Evolutionary conservation across 37 sponge, comb jelly and placozoan genomes (phyloP), one percentile per base, ranked within the genome.

Genomic region (Aplysina aerophoba): DNA sequence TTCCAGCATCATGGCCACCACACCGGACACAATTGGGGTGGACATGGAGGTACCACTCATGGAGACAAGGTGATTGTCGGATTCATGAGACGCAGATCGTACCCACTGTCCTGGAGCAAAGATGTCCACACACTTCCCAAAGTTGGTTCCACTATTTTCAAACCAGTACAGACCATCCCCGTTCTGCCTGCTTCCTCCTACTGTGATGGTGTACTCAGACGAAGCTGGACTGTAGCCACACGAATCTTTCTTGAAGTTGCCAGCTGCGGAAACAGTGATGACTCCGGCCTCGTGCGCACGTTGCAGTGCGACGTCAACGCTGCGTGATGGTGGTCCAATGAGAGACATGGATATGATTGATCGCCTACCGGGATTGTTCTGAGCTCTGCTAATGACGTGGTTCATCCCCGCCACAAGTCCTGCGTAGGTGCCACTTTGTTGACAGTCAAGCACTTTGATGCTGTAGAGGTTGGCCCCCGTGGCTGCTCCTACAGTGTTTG

Each of bases 21-120:
- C 86, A 39, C 91, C 94, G 55, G 88, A 85, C 22, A 90, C 94
- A 12, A 94, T 59, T 0, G 89, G 89, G n/a, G 89, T 80, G 15
- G 89, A 38, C 86, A 90, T 85, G n/a, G 89, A 88, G 25, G 94
- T 90, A 0, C 94, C 94, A 61, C 83, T 90, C 78, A 41, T 75
- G 22, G 54, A 50, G 22, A 75, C 78, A 36, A 75, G 22, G 16
- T 89, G 88, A 22, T 37, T 60, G 50, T 54, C 78, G 34, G 89
- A 87, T 0, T 44, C 34, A 40, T 79, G 62, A 54, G 82, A 85
- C 21, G 94, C 94, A 50, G 78, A 75, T 36, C 78, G 37, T 24
- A 75, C 78, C 44, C 54, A 75, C 54, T 82, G 73, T 31, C 88
- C 94, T 20, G 94, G 94, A 30, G 94, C 88, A 77, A 93, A 86